A percentile compares a stretch with the other conserved stretches of the same genome.
phyloP scores from a whole-genome alignment of 2,113 vertebrate species.

The Mus musculus region GRCm39 chr11:110663501-110664000 shows the following conservation, averaged over 20 bases:
- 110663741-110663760: not conserved
- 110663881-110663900: not conserved
- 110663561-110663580: not conserved
- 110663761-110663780: not conserved
- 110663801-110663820: not conserved
- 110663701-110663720: not conserved
- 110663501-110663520: conserved; percentile 7
- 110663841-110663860: not conserved
- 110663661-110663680: not conserved
- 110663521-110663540: not conserved
- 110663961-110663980: no score
- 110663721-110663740: conserved; percentile 16
- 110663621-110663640: not conserved
- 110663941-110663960: not conserved
- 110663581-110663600: not conserved
- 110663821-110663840: not conserved
- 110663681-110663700: not conserved
- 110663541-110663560: not conserved
- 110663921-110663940: not conserved
- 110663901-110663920: not conserved
- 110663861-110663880: not conserved
- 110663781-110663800: not conserved
- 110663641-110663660: not conserved
- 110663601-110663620: not conserved
- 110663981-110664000: no score